Evolutionary conservation across 2,113 vertebrate genomes (phyloP), one percentile per base, ranked within the genome.

Genomic region (Tautogolabrus adspersus): DNA sequence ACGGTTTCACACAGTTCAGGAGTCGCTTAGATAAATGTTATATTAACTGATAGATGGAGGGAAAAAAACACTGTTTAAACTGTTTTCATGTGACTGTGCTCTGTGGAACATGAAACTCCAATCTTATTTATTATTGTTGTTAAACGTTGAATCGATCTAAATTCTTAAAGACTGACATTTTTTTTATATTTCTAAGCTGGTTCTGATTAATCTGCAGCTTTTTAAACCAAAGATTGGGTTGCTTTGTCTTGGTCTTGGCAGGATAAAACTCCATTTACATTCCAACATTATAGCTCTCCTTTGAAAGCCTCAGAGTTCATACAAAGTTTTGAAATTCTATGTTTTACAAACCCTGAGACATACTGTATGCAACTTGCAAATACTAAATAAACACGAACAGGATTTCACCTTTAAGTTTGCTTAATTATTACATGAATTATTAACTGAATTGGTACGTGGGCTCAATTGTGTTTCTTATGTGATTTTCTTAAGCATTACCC

Each of bases 1-100:
- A 81, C 66, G 66, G 56, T n/a, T 42, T 69, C 1, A 68, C 62
- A 34, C 57, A 18, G 19, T 55, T 55, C 55, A 54, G 5, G 44
- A 62, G 12, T 38, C 57, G 38, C 18, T 74, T 62, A 72, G 30
- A 46, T 38, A 15, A 60, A 77, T 42, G 30, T 47, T n/a, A 16
- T 44, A 42, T 69, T 22, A 55, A 40, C 61, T 52, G 21, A 19
- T 57, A 42, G 51, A 19, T 49, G 47, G 15, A 49, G 16, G 16
- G 15, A 5, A 15, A 49, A 49, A 15, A 0, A 15, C 44, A 46
- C 4, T 5, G 44, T 46, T 4, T 23, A 62, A 73, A 51, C 7
- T 11, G 44, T 64, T 10, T 72, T 73, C 23, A 56, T 19, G 58
- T 60, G 40, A 30, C 10, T 62, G 42, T 12, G 1, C 0, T 67